A percentile compares a stretch with the other conserved stretches of the same genome.
phyloP scores from a whole-genome alignment of 2,113 vertebrate species.

The Solea solea region DNA sequence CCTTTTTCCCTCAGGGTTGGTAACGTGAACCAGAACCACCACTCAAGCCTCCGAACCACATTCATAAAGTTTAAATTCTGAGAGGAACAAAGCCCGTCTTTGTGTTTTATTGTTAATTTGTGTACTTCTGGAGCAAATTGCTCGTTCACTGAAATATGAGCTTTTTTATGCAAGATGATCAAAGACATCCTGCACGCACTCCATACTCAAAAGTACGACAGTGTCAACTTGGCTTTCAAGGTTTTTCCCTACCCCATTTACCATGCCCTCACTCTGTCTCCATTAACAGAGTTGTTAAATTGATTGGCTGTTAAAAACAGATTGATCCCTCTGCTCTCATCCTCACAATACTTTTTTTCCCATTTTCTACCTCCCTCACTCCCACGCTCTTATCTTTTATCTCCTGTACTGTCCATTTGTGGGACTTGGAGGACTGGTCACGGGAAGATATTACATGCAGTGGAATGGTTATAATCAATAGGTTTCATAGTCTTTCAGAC shows the following conservation, averaged over 20 bases:
- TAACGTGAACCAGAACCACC: conserved; percentile 29
- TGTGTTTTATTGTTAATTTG: conserved; percentile 24
- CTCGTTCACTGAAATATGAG: conserved; percentile 9
- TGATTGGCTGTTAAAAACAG: conserved; percentile 78
- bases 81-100: conserved; percentile 7
- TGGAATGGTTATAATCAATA: conserved; percentile 87
- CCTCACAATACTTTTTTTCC: conserved; percentile 47
- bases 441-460: conserved; percentile 52
- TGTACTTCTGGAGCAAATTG: not conserved
- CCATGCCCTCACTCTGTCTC: conserved; percentile 65
- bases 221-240: conserved; percentile 63
- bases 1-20: conserved; percentile 39
- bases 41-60: conserved; percentile 1
- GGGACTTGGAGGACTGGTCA: conserved; percentile 42
- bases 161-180: conserved; percentile 4
- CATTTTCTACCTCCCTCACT: conserved; percentile 40
- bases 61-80: conserved; percentile 15
- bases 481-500: conserved; percentile 79
- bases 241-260: conserved; percentile 30
- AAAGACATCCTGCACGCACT: not conserved
- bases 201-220: not conserved
- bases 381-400: conserved; percentile 47
- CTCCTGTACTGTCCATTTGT: conserved; percentile 40
- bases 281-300: conserved; percentile 82
- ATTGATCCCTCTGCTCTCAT: conserved; percentile 65